phyloP scores from a whole-genome alignment of 2,888 invertebrate genomes.

The Pandemis cinnamomeana region DNA sequence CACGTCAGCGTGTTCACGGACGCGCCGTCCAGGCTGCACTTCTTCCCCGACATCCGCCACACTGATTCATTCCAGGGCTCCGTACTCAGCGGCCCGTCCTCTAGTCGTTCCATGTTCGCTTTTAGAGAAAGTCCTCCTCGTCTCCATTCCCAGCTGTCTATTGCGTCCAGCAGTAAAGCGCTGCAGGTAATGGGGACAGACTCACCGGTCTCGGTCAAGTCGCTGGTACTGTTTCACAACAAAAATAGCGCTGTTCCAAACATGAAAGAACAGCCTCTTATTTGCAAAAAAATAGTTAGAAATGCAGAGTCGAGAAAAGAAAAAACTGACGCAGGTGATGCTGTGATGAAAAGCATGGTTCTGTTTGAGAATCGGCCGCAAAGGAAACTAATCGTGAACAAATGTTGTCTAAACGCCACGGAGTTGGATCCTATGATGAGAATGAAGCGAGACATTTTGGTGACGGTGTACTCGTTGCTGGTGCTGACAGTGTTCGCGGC shows the following conservation, averaged over 20 bases:
- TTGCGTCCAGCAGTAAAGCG: neutral
- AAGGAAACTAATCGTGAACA: conserved; percentile 35
- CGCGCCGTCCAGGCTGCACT: conserved; percentile 52
- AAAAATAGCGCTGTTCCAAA: conserved; percentile 10
- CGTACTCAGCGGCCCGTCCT: neutral
- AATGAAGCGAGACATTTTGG: conserved; percentile 74
- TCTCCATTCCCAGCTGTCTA: neutral
- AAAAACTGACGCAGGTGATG: neutral
- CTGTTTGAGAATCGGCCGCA: neutral
- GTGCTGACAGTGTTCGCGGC: conserved; percentile 77
- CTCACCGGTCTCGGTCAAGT: conserved; percentile 25
- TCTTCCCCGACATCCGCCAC: neutral
- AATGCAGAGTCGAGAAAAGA: conserved; percentile 4
- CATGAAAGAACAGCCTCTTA: neutral
- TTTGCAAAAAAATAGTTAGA: conserved; percentile 3
- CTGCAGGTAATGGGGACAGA: conserved; percentile 17
- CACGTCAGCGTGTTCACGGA: conserved; percentile 48
- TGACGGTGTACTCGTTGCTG: conserved; percentile 75
- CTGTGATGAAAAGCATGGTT: conserved; percentile 3
- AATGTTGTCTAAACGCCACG: conserved; percentile 38
- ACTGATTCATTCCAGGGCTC: neutral
- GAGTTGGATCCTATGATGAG: conserved; percentile 63
- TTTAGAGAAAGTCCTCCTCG: neutral
- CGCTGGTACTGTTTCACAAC: conserved; percentile 33
- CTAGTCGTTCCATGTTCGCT: conserved; percentile 10